Conservation (phyloP, 2,888 invertebrate genomes). For the Nomada fabriciana region DNA sequence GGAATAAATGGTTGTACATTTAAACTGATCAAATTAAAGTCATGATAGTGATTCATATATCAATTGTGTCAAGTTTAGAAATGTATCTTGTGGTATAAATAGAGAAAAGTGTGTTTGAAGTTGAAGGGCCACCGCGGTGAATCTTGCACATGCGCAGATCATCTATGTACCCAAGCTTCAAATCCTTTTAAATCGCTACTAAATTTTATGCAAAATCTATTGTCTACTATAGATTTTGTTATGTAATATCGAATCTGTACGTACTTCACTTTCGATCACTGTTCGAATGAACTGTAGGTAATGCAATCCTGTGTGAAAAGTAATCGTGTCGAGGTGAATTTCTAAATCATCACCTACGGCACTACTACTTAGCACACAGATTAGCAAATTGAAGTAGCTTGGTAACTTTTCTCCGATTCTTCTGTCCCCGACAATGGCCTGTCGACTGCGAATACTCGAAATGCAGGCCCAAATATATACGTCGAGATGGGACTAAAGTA, state of each 20-base stretch:
- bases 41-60: not conserved
- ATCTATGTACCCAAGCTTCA: not conserved
- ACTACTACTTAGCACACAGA: conserved; percentile 86
- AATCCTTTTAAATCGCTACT: conserved; percentile 18
- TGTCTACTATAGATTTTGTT: not conserved
- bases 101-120: not conserved
- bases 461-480: conserved; percentile 48
- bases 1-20: not conserved
- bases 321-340: conserved; percentile 84
- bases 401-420: conserved; percentile 37
- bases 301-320: conserved; percentile 77
- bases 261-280: not conserved
- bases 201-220: not conserved
- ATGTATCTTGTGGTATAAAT: not conserved
- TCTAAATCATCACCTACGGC: conserved; percentile 85
- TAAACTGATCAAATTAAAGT: not conserved
- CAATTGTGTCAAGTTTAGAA: not conserved
- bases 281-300: not conserved
- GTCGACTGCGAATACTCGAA: conserved; percentile 31
- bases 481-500: conserved; percentile 45
- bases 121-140: not conserved
- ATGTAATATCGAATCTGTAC: not conserved
- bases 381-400: conserved; percentile 45
- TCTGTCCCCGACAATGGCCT: conserved; percentile 15
- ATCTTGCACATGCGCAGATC: too few relatives aligned